Evolutionary conservation across 2,888 invertebrate species (phyloP).

Genomic region (Rhabditophanes sp.): DNA sequence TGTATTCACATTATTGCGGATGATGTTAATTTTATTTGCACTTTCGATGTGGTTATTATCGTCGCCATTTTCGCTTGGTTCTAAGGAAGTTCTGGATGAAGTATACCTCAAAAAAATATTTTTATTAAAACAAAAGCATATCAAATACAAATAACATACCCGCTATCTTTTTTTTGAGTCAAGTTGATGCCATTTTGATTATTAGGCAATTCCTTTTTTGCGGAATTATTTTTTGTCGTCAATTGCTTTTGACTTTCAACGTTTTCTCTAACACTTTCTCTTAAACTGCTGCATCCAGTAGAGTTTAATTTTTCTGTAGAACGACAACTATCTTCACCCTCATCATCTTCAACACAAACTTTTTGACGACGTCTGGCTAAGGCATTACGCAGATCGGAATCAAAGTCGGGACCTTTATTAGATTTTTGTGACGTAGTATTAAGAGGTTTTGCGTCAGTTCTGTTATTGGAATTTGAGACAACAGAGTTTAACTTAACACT

Average conservation of each 20-base stretch:
- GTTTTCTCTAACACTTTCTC: slow-evolving; percentile 41
- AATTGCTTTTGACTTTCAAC: too few species aligned
- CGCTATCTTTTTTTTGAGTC: slow-evolving; percentile 41
- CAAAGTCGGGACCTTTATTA: slow-evolving; percentile 31
- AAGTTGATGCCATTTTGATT: too few species aligned
- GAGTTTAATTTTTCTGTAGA: too few species aligned
- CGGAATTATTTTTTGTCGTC: slow-evolving; percentile 11
- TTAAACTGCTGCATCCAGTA: too few species aligned
- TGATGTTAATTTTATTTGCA: not conserved
- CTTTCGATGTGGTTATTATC: slow-evolving; percentile 10
- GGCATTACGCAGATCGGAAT: slow-evolving; percentile 39
- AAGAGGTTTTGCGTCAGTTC: slow-evolving; percentile 8
- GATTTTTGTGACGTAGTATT: not conserved
- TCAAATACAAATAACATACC: slow-evolving; percentile 13
- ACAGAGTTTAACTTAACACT: slow-evolving; percentile 18
- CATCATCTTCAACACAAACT: slow-evolving; percentile 32
- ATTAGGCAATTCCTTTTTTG: too few species aligned
- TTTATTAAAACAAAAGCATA: not conserved
- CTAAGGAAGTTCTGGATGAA: slow-evolving; percentile 42
- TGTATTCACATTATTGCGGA: too few species aligned
- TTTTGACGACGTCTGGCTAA: slow-evolving; percentile 39
- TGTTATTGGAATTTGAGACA: slow-evolving; percentile 3
- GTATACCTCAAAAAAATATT: slow-evolving; percentile 30
- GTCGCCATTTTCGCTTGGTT: slow-evolving; percentile 42
- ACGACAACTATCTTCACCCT: too few species aligned